Evolutionary conservation across 1,140 invertebrate genomes (phyloP).

Genomic region (Heliothis virescens): DNA sequence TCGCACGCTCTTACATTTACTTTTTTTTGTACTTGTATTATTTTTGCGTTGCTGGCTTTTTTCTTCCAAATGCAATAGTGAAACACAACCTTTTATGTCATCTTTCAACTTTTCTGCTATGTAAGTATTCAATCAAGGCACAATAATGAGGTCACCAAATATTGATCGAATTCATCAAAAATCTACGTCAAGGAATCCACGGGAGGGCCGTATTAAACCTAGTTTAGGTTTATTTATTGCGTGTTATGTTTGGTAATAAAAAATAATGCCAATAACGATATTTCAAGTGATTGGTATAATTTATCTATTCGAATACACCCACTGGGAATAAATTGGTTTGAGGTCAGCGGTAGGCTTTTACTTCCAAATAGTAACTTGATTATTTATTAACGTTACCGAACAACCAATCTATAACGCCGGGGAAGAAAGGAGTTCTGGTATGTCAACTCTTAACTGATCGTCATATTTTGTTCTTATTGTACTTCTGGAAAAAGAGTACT

Average conservation of each 20-base stretch:
- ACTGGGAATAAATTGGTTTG: constrained; percentile 45
- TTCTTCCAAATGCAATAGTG: background rate
- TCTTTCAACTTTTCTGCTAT: background rate
- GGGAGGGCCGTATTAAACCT: constrained; percentile 35
- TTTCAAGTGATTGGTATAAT: constrained; percentile 53
- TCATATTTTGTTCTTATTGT: background rate
- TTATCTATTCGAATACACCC: constrained; percentile 42
- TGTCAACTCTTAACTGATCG: background rate
- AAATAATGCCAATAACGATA: constrained; percentile 51
- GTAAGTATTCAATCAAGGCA: background rate
- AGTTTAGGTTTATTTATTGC: constrained; percentile 47
- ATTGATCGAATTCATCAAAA: constrained; percentile 14
- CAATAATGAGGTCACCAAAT: background rate
- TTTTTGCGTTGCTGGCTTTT: background rate
- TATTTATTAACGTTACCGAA: constrained; percentile 31
- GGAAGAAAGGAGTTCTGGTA: background rate
- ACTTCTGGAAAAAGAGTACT: no score
- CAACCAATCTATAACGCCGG: constrained; percentile 19
- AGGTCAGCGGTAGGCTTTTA: constrained; percentile 46
- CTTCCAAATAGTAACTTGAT: constrained; percentile 34
- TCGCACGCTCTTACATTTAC: no score
- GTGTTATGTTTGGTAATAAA: constrained; percentile 53
- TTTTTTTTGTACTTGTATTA: background rate
- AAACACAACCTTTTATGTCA: background rate
- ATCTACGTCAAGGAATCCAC: constrained; percentile 8